A percentile compares a stretch with the other conserved stretches of the same genome.
phyloP scores from a whole-genome alignment of 2,888 invertebrate species.

The Hirtodrosophila alboralis region DNA sequence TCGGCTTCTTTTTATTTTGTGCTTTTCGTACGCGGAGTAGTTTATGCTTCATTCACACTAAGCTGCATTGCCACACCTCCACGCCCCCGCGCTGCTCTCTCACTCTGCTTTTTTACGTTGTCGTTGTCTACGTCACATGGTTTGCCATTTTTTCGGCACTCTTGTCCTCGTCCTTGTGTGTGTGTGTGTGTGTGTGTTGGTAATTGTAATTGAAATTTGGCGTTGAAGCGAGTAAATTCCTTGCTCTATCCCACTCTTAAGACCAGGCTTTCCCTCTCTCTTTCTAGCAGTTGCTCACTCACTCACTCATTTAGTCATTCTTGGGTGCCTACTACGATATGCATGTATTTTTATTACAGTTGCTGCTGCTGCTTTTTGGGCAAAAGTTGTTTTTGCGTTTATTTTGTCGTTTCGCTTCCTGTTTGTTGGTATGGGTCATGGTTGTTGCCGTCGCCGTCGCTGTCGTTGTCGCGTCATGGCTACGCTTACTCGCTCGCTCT shows the following conservation, averaged over 20 bases:
- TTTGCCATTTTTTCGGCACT: conserved; percentile 23
- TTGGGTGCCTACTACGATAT: conserved; percentile 7
- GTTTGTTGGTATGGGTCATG: conserved; percentile 83
- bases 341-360: conserved; percentile 67
- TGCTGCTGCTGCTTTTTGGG: conserved; percentile 57
- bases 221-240: conserved; percentile 78
- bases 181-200: conserved; percentile 43
- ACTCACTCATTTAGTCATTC: background rate
- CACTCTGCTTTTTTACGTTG: conserved; percentile 3
- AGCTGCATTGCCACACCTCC: conserved; percentile 51
- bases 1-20: conserved; percentile 14
- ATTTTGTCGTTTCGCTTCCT: conserved; percentile 55
- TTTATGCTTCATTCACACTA: conserved; percentile 55
- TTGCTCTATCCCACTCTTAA: conserved; percentile 23
- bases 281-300: conserved; percentile 7
- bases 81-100: background rate
- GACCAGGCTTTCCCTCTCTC: conserved; percentile 13
- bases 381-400: conserved; percentile 61
- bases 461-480: conserved; percentile 69
- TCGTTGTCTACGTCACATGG: conserved; percentile 10
- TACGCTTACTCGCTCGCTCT: conserved; percentile 30
- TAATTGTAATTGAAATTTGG: conserved; percentile 82
- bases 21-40: conserved; percentile 28
- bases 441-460: conserved; percentile 76
- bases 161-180: conserved; percentile 11